Base-by-base conservation (phyloP, 1,140 invertebrate genomes). In the Parasteatoda tepidariorum region DNA sequence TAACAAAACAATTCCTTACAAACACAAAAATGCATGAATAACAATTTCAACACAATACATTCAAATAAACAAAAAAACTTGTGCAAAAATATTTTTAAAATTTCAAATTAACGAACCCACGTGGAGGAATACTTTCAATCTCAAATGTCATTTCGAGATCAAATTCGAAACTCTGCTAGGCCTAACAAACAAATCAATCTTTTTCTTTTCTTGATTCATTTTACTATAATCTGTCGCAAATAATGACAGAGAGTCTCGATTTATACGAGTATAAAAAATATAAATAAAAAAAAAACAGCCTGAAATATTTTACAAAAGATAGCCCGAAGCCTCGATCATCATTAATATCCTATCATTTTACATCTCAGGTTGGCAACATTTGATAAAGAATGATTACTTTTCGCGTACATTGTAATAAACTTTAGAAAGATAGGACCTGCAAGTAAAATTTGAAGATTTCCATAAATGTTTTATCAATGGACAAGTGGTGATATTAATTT, bases 341-440 rank as follows among this genome's bases (percentile, higher is more conserved):
- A 82, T 82, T 82, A 82, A 82, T 82, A 41, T 71, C 57, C 67
- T 31, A 82, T 82, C 66, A 11, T 55, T 71, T 82, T 61, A 28
- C 78, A 70, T 70, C 48, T 61, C 33, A 41, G 30, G 11, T 26
- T 38, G 18, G 76, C 41, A 38, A 68, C 76, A 82, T 70, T 75
- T 82, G 67, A 82, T 82, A 82, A 62, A 71, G 67, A 82, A 70
- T 61, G 78, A 82, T 82, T 70, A 61, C 66, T 71, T 82, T 76
- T 76, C 30, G 30, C 64, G 33, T 59, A 82, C 78, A 82, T 82
- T 82, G 78, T 82, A 82, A 82, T 82, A 82, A 82, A 70, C 41
- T 79, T 30, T 18, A 68, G 15, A 24, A 26, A 30, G 3, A 31
- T 55, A 3, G 6, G 41, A n/a, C 22, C 22, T 6, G 26, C 33